A percentile compares a stretch with the other conserved stretches of the same genome.
phyloP scores from a whole-genome alignment of 2,888 invertebrate genomes.

The Leptinotarsa peninsularis region DNA sequence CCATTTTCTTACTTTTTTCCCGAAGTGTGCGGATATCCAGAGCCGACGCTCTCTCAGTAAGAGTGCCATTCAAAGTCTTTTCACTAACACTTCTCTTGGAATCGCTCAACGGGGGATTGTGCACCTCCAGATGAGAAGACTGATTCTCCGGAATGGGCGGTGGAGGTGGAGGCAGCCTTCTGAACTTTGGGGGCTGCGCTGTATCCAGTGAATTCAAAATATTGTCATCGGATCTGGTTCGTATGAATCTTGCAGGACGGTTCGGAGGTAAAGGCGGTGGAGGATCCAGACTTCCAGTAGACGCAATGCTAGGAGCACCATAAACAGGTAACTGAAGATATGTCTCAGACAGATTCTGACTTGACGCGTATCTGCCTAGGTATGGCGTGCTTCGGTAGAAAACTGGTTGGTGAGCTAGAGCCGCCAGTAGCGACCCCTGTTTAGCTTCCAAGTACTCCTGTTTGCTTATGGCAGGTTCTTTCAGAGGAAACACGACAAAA shows the following conservation, averaged over 20 bases:
- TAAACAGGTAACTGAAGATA: conserved; percentile 80
- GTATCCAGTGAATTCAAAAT: conserved; percentile 78
- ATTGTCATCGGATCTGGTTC: conserved; percentile 86
- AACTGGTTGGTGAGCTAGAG: conserved; percentile 74
- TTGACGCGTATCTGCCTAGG: conserved; percentile 82
- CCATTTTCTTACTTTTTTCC: conserved; percentile 89
- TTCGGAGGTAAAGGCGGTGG: conserved; percentile 76
- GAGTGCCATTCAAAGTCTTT: conserved; percentile 39
- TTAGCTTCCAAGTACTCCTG: conserved; percentile 93
- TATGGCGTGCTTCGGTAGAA: conserved; percentile 88
- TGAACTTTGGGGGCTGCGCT: conserved; percentile 69
- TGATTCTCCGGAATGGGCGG: conserved; percentile 62
- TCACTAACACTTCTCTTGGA: conserved; percentile 44
- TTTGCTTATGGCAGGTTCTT: conserved; percentile 89
- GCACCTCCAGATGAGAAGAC: conserved; percentile 39
- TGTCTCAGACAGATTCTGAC: conserved; percentile 82
- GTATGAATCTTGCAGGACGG: conserved; percentile 72
- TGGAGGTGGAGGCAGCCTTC: conserved; percentile 65
- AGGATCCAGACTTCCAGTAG: conserved; percentile 74
- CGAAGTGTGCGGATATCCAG: conserved; percentile 86
- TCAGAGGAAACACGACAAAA: conserved; percentile 90
- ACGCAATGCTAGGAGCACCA: conserved; percentile 76
- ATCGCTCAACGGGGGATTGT: conserved; percentile 39
- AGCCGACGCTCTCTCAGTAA: conserved; percentile 55
- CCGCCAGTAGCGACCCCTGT: conserved; percentile 79